Conservation (phyloP, 2,797 vertebrate genomes). For the Gymnodraco acuticeps region DNA sequence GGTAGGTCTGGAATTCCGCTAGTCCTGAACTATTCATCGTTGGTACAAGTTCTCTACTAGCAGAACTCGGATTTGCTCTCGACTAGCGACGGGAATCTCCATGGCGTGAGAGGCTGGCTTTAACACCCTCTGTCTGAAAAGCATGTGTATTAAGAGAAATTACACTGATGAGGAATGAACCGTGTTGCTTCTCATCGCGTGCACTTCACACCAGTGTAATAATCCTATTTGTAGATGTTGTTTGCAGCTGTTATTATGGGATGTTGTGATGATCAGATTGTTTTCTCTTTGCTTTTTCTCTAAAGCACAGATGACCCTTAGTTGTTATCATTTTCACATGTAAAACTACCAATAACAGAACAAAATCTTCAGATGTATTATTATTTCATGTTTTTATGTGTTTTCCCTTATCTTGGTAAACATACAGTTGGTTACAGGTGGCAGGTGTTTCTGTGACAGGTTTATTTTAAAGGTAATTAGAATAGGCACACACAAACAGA, state of each 20-base stretch:
- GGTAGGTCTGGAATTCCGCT: constrained; percentile 88
- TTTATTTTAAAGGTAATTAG: background rate
- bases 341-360: background rate
- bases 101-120: constrained; percentile 11
- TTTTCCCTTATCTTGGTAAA: background rate
- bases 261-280: background rate
- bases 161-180: constrained; percentile 69
- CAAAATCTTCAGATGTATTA: background rate
- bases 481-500: background rate
- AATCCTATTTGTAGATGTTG: constrained; percentile 14
- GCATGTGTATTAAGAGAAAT: constrained; percentile 28
- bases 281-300: background rate
- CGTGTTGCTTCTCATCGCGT: constrained; percentile 33
- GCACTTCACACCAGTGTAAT: constrained; percentile 71
- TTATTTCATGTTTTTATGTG: background rate
- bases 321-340: background rate
- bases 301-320: background rate
- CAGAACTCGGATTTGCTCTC: constrained; percentile 87
- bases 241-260: constrained; percentile 1
- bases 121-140: background rate
- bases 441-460: background rate
- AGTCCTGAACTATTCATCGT: constrained; percentile 87
- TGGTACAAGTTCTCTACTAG: constrained; percentile 89
- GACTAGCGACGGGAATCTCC: constrained; percentile 61
- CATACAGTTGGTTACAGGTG: background rate